Evolutionary conservation across 2,888 invertebrate species (phyloP), one percentile per base, ranked within the genome.

Genomic region (Ryuthela nishihirai): DNA sequence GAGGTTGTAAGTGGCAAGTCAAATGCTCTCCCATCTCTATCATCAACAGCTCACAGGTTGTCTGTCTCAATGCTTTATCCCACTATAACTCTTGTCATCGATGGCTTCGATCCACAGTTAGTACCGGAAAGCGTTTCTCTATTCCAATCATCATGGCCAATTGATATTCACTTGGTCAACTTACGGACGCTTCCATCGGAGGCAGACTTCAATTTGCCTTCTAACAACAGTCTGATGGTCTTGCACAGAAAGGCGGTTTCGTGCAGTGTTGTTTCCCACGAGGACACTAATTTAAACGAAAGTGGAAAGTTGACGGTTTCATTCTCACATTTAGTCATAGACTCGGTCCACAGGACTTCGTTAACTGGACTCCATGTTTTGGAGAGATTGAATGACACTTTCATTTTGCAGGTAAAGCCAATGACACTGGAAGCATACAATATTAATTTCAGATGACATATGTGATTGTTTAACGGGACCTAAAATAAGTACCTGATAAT

Each of bases 61-160:
- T 85, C 87, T 53, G 84, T 87, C 69, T 76, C 81, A n/a, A 76
- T 91, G 20, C 87, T 87, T 66, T 91, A 91, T 72, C 91, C 92
- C 0, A 79, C 85, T 0, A 84, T 84, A 68, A 79, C 86, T 3
- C 89, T 86, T 70, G 79, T 88, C 23, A 76, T 88, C 24, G 88
- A 88, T 50, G 24, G 32, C 21, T 21, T 47, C 2, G 46, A 54
- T 20, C 40, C 53, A 26, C 26, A 50, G 3, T 34, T 54, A 5
- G 20, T 41, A 12, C 42, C 35, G 10, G 49, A 43, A 7, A 20
- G 46, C 5, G 54, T 68, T n/a, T 52, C 62, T 5, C 66, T 72
- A 20, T 50, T 73, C 17, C 67, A 63, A 21, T 56, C 68, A 40
- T 65, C 70, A 12, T 65, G 87, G 55, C 86, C 92, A 0, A 84